Evolutionary conservation across 2,113 vertebrate genomes (phyloP), one percentile per base, ranked within the genome.

Genomic region (Chamaetylas fuelleborni): DNA sequence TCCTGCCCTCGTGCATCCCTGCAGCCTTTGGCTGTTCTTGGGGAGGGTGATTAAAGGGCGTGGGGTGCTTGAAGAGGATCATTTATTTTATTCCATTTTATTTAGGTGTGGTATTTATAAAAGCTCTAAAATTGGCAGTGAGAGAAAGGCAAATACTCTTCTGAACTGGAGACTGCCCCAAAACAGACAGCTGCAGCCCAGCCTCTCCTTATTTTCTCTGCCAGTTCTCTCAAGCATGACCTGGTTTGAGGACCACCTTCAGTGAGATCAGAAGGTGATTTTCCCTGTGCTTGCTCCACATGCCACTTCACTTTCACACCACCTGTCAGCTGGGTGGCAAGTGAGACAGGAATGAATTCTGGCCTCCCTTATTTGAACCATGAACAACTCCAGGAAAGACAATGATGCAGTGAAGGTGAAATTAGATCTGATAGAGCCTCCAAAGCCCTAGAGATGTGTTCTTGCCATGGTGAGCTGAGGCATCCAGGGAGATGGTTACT

Each of bases 41-140:
- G 34, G 51, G 60, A 84, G 43, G 9, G 47, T 78, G 83, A 62
- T 73, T 86, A 81, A 93, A 92, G 88, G 86, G 95, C 0, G 48
- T 92, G 88, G 61, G 60, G 61, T 91, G 72, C 31, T 71, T 86
- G 47, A 94, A 86, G 56, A 67, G 69, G 80, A 94, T 94, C 3
- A 3, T 94, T 95, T 92, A 81, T 84, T 96, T 95, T 94, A 88
- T 95, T 96, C 92, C 69, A 45, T 95, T 96, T 97, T 96, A 92
- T 84, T 92, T 97, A 96, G 95, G 96, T 91, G 92, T 96, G 95
- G 92, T 94, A 89, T 93, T 95, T 93, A 89, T 84, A 93, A 95
- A 94, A 60, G 67, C 76, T 92, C 78, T 66, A 60, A 81, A 93
- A 90, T 67, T 96, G 95, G 93, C 92, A 92, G 72, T 0, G 0